Evolutionary conservation across 2,797 vertebrate species (phyloP).

Genomic region (Microcaecilia unicolor): DNA sequence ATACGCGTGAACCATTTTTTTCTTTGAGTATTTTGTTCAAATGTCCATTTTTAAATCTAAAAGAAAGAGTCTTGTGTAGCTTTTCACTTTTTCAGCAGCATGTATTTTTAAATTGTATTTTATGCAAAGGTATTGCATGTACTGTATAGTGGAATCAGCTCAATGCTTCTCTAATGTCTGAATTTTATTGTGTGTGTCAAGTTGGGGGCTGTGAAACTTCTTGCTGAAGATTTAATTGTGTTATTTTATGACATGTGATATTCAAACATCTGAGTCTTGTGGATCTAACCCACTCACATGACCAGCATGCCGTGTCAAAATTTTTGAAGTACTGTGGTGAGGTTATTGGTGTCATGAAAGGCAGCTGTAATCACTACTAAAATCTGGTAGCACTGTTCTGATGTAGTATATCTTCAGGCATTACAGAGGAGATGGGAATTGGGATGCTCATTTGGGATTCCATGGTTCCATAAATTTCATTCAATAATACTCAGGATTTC

Average conservation of each 20-base stretch:
- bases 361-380: not conserved
- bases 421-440: no score
- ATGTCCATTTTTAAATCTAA: not conserved
- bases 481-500: no score
- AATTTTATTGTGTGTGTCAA: not conserved
- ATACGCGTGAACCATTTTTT: no score
- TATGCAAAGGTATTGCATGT: no score
- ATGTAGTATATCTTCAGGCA: no score
- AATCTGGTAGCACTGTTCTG: no score
- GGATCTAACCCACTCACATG: not conserved
- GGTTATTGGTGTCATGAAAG: not conserved
- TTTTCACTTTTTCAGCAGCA: no score
- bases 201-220: not conserved
- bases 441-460: no score
- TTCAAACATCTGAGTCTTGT: conserved; percentile 7
- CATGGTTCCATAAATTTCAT: no score
- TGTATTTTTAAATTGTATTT: no score
- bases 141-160: no score
- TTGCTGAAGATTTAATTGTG: not conserved
- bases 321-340: conserved; percentile 5
- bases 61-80: not conserved
- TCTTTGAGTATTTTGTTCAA: no score
- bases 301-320: not conserved
- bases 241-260: conserved; percentile 5
- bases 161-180: not conserved